Evolutionary conservation across 1,140 invertebrate species (phyloP).

Genomic region (Drosophila arizonae): DNA sequence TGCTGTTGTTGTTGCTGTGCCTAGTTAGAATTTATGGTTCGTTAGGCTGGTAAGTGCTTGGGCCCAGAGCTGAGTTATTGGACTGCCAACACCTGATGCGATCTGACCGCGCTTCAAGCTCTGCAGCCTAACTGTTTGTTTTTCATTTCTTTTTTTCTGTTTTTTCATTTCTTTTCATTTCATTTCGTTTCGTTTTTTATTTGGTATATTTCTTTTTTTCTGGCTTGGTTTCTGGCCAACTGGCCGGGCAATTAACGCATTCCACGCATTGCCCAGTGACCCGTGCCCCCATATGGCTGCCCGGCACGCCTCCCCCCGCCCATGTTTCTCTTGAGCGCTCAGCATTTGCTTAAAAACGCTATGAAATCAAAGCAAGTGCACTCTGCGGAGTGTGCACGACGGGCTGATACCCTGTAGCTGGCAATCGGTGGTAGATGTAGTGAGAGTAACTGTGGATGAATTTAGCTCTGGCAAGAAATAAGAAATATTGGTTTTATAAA

Average conservation of each 20-base stretch:
- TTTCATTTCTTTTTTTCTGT: not conserved
- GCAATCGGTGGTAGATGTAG: no score
- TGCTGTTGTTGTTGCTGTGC: slow-evolving; percentile 38
- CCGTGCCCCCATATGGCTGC: slow-evolving; percentile 5
- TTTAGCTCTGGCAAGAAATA: no score
- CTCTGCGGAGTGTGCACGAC: not conserved
- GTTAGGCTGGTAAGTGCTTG: slow-evolving; percentile 66
- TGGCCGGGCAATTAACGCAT: slow-evolving; percentile 72
- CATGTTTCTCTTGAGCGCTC: not conserved
- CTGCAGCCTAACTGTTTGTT: slow-evolving; percentile 46
- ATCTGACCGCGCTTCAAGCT: slow-evolving; percentile 16
- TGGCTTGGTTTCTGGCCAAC: slow-evolving; percentile 57
- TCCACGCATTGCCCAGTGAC: slow-evolving; percentile 51
- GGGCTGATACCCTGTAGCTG: not conserved
- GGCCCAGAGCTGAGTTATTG: slow-evolving; percentile 64
- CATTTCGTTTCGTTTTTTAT: not conserved
- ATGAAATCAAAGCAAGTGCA: slow-evolving; percentile 8
- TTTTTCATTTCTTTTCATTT: not conserved
- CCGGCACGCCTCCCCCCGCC: not conserved
- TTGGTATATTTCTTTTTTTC: slow-evolving; percentile 2
- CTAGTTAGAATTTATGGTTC: slow-evolving; percentile 57
- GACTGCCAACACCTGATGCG: slow-evolving; percentile 55
- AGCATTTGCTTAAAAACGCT: slow-evolving; percentile 3
- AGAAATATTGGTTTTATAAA: not conserved
- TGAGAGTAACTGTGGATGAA: no score